Percentiles rank a stretch among this genome's conserved stretches.
Evolutionary conservation across 2,888 invertebrate genomes (phyloP).

Genomic region (Agrotis exclamationis): DNA sequence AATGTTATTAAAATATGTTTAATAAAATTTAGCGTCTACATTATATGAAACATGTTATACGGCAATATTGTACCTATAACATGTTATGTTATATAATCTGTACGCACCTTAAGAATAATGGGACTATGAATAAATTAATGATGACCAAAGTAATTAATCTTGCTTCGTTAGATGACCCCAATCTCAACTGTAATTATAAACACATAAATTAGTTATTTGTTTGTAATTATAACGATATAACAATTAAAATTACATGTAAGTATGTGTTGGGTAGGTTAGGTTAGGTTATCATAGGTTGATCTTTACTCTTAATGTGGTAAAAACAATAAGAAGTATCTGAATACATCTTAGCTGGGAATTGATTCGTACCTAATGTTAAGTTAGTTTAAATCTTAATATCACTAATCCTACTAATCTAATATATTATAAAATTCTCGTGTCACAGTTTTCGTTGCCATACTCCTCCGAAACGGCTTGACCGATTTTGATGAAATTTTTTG

Average conservation of each 20-base stretch:
- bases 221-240: constrained; percentile 14
- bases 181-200: constrained; percentile 32
- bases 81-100: no score
- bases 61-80: no score
- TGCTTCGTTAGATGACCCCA: constrained; percentile 21
- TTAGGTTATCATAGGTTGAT: constrained; percentile 12
- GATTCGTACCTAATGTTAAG: constrained; percentile 4
- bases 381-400: not conserved
- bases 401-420: no score
- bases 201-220: not conserved
- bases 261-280: not conserved
- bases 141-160: constrained; percentile 15
- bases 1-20: no score
- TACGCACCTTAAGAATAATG: no score
- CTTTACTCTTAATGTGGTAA: constrained; percentile 23
- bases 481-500: no score
- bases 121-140: not conserved
- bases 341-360: not conserved
- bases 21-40: no score
- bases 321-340: not conserved
- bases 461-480: no score
- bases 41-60: no score
- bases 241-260: constrained; percentile 9
- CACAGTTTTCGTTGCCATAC: no score
- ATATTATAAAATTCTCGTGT: no score